Base-by-base conservation (phyloP, 1,140 invertebrate genomes). In the Phortica variegata region DNA sequence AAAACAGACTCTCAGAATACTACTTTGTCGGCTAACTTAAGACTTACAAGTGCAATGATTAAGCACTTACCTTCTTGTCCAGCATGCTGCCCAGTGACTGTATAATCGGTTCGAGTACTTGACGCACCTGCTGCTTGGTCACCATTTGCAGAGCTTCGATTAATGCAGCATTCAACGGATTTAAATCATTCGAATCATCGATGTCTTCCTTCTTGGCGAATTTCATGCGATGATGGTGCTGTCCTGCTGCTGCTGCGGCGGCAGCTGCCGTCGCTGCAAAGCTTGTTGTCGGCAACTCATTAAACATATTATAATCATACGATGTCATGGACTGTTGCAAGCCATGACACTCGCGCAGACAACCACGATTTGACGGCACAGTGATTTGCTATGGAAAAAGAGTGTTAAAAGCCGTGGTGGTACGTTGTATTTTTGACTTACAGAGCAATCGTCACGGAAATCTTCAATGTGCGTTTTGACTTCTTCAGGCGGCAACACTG, bases 51-150 rank as follows among this genome's bases (percentile, higher is more conserved):
- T n/a, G n/a, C n/a, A n/a, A n/a, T n/a, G n/a, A 7, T 20, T 2
- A 3, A 2, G 6, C 9, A 49, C 37, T 38, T 37, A 58, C 47
- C 41, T 61, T 56, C 3, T 61, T 60, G 8, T 49, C 47, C 6
- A 66, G 38, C n/a, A 60, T 48, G 26, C 40, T 34, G 12, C 53
- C 55, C 12, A 71, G 41, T 0, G 68, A 60, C 17, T 59, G 58
- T 7, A 72, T 52, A 2, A 72, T 54, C 0, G 68, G 63, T 37
- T 72, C 58, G 2, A 72, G 52, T 5, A 65, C 63, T 32, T 68
- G 41, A 9, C 70, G 48, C 9, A 72, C 54, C 33, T 72, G 58
- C n/a, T 59, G 53, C 7, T 59, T 61, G 6, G 68, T 65, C 1
- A 71, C 68, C 38, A 57, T 51, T 23, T 61, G 54, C 34, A 72